A percentile compares a stretch with the other conserved stretches of the same genome.
Conservation (phyloP, 2,888 invertebrate species). For the Beris morrisii region DNA sequence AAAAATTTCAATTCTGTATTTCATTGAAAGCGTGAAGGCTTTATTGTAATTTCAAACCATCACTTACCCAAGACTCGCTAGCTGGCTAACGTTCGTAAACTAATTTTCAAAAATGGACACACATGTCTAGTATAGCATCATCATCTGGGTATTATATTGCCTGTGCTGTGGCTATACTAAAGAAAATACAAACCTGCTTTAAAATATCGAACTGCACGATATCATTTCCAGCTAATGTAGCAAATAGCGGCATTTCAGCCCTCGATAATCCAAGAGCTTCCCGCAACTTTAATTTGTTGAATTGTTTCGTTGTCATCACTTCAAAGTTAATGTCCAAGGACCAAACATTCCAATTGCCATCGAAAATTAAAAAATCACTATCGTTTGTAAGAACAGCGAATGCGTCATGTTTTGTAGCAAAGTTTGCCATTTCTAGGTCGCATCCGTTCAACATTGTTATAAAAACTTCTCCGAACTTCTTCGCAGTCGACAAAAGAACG, state of each 20-base stretch:
- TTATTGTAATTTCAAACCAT: too few species aligned
- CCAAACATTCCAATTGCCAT: constrained; percentile 35
- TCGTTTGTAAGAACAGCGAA: constrained; percentile 37
- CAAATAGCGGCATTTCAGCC: constrained; percentile 30
- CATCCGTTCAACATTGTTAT: constrained; percentile 31
- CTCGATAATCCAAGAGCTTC: constrained; percentile 2
- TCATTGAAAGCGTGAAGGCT: too few species aligned
- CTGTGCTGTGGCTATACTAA: too few species aligned
- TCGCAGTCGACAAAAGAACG: constrained; percentile 15
- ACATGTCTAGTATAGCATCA: too few species aligned
- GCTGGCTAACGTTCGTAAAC: too few species aligned
- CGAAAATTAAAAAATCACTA: constrained; percentile 37
- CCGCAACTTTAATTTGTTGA: constrained; percentile 22
- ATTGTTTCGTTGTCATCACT: constrained; percentile 26
- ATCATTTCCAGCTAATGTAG: constrained; percentile 38
- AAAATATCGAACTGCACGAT: constrained; percentile 18
- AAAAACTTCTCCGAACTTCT: constrained; percentile 8
- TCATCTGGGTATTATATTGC: too few species aligned
- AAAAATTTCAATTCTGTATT: too few species aligned
- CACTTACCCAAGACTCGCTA: too few species aligned
- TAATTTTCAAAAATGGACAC: too few species aligned
- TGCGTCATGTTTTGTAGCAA: constrained; percentile 30
- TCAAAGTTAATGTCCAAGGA: constrained; percentile 17
- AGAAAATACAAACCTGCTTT: too few species aligned
- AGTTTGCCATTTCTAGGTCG: constrained; percentile 35